Conservation (phyloP, 2,113 vertebrate species). For the Psilopsiagon aymara region DNA sequence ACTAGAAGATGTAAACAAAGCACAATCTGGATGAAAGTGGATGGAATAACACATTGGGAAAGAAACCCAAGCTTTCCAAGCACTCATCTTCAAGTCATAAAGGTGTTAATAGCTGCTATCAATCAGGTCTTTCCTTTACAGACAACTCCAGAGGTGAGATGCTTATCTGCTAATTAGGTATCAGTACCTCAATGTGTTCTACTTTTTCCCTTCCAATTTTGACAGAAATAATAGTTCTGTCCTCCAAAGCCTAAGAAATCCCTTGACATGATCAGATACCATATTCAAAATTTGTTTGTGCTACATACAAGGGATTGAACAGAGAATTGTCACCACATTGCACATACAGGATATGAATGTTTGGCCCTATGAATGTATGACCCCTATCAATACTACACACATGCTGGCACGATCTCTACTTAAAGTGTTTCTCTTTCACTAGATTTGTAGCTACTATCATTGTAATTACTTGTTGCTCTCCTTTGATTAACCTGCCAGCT, state of each 20-base stretch:
- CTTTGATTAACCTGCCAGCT: not conserved
- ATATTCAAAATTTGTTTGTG: not conserved
- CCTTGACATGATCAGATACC: not conserved
- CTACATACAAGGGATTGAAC: not conserved
- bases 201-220: not conserved
- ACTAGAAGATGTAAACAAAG: not conserved
- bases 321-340: not conserved
- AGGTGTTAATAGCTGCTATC: conserved; percentile 16
- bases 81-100: not conserved
- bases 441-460: not conserved
- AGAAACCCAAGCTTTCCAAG: not conserved
- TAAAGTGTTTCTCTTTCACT: not conserved
- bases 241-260: not conserved
- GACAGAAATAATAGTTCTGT: not conserved
- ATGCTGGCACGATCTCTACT: not conserved
- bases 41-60: not conserved
- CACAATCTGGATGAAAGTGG: not conserved
- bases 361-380: not conserved
- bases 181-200: not conserved
- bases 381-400: not conserved
- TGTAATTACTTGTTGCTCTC: not conserved
- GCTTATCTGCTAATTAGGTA: conserved; percentile 30
- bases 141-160: conserved; percentile 1
- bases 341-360: fast-evolving
- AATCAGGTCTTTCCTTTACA: not conserved